Conservation (phyloP, 2,797 vertebrate species). For the Rhabdophis nuchalis region DNA sequence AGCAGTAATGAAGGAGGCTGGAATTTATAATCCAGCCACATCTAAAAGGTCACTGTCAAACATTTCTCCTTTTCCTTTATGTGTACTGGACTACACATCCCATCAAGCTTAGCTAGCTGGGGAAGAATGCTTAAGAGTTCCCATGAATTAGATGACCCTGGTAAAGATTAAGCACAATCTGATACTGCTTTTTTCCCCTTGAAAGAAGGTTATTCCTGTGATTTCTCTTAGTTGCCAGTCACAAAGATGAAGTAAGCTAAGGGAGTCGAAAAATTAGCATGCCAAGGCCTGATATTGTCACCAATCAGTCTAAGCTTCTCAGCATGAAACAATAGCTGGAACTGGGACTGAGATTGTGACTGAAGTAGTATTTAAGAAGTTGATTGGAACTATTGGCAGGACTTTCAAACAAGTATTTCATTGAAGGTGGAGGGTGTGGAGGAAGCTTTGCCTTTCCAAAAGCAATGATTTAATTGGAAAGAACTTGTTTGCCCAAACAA, state of each 20-base stretch:
- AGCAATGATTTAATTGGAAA: constrained; percentile 1
- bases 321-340: background rate
- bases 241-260: background rate
- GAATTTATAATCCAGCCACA: background rate
- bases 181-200: background rate
- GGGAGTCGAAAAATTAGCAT: background rate
- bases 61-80: background rate
- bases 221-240: background rate
- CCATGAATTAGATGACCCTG: background rate
- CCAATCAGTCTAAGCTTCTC: background rate
- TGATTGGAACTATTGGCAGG: accelerated
- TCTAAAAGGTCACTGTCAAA: background rate
- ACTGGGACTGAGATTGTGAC: background rate
- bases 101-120: background rate
- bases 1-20: background rate
- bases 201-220: background rate
- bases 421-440: background rate
- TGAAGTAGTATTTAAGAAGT: constrained; percentile 4
- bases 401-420: background rate
- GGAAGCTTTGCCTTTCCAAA: background rate
- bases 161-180: background rate
- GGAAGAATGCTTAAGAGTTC: background rate
- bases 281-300: background rate
- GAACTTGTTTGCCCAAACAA: constrained; percentile 14
- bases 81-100: background rate